A percentile compares a stretch with the other conserved stretches of the same genome.
These are phyloP conservation scores for Arctopsyche grandis DNA, from an alignment of 1,140 invertebrate species.

Conservation along the genomic window DNA sequence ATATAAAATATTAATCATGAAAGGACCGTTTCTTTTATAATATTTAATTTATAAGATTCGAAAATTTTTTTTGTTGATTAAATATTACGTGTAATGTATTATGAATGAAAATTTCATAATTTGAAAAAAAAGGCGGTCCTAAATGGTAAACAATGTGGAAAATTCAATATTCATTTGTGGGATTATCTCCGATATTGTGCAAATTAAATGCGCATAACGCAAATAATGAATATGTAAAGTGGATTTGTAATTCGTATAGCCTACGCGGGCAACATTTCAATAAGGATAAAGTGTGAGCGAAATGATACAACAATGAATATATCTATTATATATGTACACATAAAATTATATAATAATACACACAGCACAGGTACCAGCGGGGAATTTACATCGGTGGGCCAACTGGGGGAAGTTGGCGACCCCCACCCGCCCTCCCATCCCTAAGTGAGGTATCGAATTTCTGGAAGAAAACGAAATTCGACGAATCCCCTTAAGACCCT, in stretches of 20 bases:
- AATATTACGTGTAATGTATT: too few species aligned
- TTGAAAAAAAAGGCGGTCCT: too few species aligned
- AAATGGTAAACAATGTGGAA: not conserved
- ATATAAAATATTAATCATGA: too few species aligned
- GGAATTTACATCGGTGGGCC: conserved; percentile 24
- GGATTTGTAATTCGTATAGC: not conserved
- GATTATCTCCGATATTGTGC: not conserved
- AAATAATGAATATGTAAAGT: conserved; percentile 2
- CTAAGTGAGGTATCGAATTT: conserved; percentile 50
- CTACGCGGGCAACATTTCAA: not conserved
- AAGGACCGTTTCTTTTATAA: too few species aligned
- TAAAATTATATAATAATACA: not conserved
- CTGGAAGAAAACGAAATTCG: conserved; percentile 46
- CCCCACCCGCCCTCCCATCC: not conserved
- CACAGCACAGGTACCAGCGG: not conserved
- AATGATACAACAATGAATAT: not conserved
- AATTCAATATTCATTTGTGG: not conserved
- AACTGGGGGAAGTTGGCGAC: conserved; percentile 16
- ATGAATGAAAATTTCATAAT: too few species aligned
- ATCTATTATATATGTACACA: not conserved
- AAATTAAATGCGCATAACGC: not conserved
- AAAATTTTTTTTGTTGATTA: too few species aligned
- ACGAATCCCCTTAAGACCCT: conserved; percentile 44
- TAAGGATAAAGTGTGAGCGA: not conserved
- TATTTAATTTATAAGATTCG: too few species aligned